Evolutionary conservation across 2,797 vertebrate genomes (phyloP).

Genomic region (Pangasius larnaudii): DNA sequence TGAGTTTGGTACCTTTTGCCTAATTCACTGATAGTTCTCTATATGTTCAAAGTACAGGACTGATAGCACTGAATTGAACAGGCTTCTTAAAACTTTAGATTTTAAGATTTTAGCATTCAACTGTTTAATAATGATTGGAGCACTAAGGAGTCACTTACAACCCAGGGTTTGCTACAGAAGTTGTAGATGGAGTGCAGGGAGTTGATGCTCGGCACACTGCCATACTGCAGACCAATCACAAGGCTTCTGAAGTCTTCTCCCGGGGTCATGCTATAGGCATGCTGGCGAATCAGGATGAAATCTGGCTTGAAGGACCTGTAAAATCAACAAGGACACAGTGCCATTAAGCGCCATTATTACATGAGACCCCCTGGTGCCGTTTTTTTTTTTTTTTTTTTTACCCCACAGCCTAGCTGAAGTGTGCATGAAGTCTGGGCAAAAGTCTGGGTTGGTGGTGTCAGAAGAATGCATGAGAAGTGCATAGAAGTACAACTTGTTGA

Average conservation of each 20-base stretch:
- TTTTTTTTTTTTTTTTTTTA: background rate
- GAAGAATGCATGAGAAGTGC: background rate
- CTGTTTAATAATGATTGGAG: background rate
- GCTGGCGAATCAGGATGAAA: constrained; percentile 92
- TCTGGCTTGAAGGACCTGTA: constrained; percentile 93
- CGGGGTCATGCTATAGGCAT: constrained; percentile 92
- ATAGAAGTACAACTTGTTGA: background rate
- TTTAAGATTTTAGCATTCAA: background rate
- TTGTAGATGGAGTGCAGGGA: constrained; percentile 96
- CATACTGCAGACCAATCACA: constrained; percentile 91
- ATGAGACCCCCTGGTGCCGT: background rate
- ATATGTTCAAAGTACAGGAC: background rate
- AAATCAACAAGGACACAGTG: constrained; percentile 13
- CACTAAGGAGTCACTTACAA: constrained; percentile 65
- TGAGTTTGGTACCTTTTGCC: background rate
- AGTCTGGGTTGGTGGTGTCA: constrained; percentile 19
- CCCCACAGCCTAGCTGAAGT: background rate
- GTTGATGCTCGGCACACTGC: constrained; percentile 84
- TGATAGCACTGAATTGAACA: background rate
- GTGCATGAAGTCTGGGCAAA: background rate
- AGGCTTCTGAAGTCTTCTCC: constrained; percentile 93
- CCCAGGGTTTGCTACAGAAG: constrained; percentile 97
- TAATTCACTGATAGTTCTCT: background rate
- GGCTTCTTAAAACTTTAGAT: background rate
- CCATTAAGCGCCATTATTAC: background rate